Evolutionary conservation across 2,113 vertebrate species (phyloP).

Genomic region (Phalacrocorax brasilianus): DNA sequence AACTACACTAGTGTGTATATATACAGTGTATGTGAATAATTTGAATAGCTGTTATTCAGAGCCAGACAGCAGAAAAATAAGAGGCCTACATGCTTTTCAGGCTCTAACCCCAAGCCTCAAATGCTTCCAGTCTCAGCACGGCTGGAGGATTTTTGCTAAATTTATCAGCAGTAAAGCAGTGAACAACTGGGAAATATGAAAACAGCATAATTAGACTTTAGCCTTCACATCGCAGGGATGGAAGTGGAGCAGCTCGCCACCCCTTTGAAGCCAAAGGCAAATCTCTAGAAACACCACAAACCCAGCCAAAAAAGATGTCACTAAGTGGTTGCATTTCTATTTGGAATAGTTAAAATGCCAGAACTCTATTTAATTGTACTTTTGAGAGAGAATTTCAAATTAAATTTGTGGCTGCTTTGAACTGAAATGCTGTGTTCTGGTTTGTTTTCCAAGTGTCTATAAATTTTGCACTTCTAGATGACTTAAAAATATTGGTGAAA

Average conservation of each 20-base stretch:
- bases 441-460: not conserved
- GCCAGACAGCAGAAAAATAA: not conserved
- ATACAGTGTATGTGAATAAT: not conserved
- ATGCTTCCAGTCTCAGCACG: conserved; percentile 6
- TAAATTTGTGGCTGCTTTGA: no score
- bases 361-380: not conserved
- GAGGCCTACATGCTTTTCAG: not conserved
- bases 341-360: not conserved
- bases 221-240: not conserved
- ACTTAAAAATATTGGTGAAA: not conserved
- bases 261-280: not conserved
- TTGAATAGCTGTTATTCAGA: not conserved
- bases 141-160: conserved; percentile 17
- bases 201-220: not conserved
- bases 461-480: not conserved
- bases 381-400: not conserved
- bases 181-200: not conserved
- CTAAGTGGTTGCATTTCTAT: not conserved
- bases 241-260: not conserved
- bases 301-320: not conserved
- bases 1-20: not conserved
- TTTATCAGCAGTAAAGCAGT: not conserved
- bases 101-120: not conserved
- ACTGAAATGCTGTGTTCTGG: not conserved
- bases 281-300: not conserved